phyloP scores from a whole-genome alignment of 2,113 vertebrate genomes.

The Acrocephalus arundinaceus region DNA sequence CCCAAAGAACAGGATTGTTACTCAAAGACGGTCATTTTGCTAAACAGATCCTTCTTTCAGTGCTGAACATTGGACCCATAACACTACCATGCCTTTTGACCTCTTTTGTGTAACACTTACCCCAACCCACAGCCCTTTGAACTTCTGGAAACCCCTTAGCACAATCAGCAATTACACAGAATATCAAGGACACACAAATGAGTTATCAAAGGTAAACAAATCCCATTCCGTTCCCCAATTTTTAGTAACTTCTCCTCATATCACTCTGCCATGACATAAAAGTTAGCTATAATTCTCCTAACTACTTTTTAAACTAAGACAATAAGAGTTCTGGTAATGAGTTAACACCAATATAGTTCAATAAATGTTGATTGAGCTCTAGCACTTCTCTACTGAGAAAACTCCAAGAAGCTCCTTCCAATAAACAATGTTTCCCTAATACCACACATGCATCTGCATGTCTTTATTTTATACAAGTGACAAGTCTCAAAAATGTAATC shows the following conservation, averaged over 20 bases:
- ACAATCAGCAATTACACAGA: neutral
- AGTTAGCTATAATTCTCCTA: neutral
- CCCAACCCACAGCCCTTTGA: neutral
- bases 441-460: neutral
- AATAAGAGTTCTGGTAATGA: neutral
- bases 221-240: neutral
- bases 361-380: neutral
- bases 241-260: neutral
- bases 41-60: fast-evolving
- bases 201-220: neutral
- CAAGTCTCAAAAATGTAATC: neutral
- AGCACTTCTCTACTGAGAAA: neutral
- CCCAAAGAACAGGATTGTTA: neutral
- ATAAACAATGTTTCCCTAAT: neutral
- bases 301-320: neutral
- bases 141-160: neutral
- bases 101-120: neutral
- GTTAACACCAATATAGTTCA: neutral
- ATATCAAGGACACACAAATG: neutral
- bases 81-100: neutral
- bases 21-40: neutral
- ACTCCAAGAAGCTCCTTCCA: neutral
- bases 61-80: neutral
- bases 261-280: neutral
- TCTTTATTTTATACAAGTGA: neutral